Conservation (phyloP, 92 coral and sea anemone genomes). For the Zoanthus solanderi region DNA sequence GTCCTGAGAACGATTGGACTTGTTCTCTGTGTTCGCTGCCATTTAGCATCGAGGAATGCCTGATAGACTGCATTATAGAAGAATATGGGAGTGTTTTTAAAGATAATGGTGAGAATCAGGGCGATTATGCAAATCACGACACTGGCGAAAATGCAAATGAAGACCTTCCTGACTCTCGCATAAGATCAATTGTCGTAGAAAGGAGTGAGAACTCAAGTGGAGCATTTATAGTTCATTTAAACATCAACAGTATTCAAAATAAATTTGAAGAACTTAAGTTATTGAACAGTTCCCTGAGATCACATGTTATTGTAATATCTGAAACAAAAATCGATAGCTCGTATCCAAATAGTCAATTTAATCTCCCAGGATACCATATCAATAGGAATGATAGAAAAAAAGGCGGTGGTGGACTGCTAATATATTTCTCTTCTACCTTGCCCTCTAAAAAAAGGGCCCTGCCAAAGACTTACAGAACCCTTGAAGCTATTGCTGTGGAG, state of each 20-base stretch:
- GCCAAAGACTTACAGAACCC: slow-evolving; percentile 58
- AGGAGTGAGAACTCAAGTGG: slow-evolving; percentile 50
- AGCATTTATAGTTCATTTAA: slow-evolving; percentile 56
- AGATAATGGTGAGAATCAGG: slow-evolving; percentile 38
- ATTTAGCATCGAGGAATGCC: slow-evolving; percentile 40
- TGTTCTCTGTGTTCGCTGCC: slow-evolving; percentile 56
- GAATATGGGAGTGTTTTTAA: background rate
- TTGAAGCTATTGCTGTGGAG: slow-evolving; percentile 56
- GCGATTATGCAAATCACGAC: slow-evolving; percentile 44
- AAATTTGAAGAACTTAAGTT: slow-evolving; percentile 54
- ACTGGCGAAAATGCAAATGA: slow-evolving; percentile 23
- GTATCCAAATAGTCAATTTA: slow-evolving; percentile 50
- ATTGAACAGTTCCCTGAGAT: slow-evolving; percentile 26
- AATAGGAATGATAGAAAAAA: slow-evolving; percentile 51
- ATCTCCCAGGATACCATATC: slow-evolving; percentile 51
- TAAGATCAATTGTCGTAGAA: slow-evolving; percentile 52
- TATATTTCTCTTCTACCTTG: slow-evolving; percentile 49
- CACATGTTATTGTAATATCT: slow-evolving; percentile 49
- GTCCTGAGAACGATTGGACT: slow-evolving; percentile 42
- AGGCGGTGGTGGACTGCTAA: slow-evolving; percentile 57
- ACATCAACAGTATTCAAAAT: slow-evolving; percentile 64
- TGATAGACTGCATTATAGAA: slow-evolving; percentile 26
- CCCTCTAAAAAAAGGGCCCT: slow-evolving; percentile 49
- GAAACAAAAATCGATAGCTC: slow-evolving; percentile 54
- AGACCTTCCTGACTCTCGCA: slow-evolving; percentile 40